Evolutionary conservation across 1,140 invertebrate species (phyloP), one percentile per base, ranked within the genome.

Genomic region (Drosophila punjabiensis): DNA sequence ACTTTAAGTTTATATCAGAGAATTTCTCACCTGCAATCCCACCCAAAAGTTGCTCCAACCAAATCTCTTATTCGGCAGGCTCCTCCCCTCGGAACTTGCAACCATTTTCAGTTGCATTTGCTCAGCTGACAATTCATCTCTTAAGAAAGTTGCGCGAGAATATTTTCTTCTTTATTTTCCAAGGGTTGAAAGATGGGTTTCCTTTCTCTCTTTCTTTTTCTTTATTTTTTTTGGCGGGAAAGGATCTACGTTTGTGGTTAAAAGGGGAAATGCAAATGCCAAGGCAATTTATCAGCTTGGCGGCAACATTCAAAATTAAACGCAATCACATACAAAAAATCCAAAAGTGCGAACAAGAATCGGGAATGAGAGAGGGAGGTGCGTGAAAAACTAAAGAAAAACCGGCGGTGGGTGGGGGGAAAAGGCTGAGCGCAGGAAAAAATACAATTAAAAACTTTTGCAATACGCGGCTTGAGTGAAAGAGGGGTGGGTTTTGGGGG

Each of bases 401-500:
- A 10, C 24, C 24, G 24, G 48, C 13, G n/a, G 45, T 14, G 68
- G 9, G 16, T 7, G 55, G 55, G 20, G 20, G 14, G 52, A 55
- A 35, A 30, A 28, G 65, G 35, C 64, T 67, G 47, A 55, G 32
- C 10, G 43, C 11, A 48, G 69, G 58, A 82, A 90, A 80, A 81
- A 86, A 82, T 82, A 90, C 86, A 89, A 89, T 86, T 89, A 86
- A 86, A 89, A 89, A 89, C 60, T 89, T 89, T 89, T 80, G 86
- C 82, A 89, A 90, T 89, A 90, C 86, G 86, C 79, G 76, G 52
- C 60, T 47, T 47, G 41, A 53, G 73, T 39, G 67, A 69, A 20
- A 13, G 37, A 13, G 39, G 16, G 16, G 13, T 8, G 39, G 16
- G 16, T 9, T 8, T 13, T 20, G 45, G n/a, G 5, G 16, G 24